phyloP scores from a whole-genome alignment of 2,797 vertebrate species.

The Enteromius viviparus region DNA sequence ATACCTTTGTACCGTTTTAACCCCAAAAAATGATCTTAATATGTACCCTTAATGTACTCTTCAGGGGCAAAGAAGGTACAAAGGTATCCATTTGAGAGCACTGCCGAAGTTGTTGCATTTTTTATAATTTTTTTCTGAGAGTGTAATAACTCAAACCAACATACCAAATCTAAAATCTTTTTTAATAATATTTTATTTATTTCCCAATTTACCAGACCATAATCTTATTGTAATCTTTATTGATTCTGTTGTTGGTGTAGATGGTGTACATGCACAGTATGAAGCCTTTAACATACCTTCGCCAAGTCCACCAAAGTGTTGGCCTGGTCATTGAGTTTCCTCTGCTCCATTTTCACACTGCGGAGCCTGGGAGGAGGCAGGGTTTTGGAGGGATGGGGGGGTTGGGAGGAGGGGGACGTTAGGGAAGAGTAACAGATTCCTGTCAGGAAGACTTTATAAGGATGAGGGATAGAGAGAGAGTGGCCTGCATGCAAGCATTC shows the following conservation, averaged over 20 bases:
- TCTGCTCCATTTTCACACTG: conserved; percentile 95
- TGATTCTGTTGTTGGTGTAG: background rate
- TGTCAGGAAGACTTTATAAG: conserved; percentile 64
- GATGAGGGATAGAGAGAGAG: conserved; percentile 60
- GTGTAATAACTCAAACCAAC: background rate
- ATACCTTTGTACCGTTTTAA: background rate
- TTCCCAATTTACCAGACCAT: background rate
- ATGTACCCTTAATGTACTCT: background rate
- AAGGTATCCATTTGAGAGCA: background rate
- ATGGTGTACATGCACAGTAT: background rate
- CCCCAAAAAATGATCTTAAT: background rate
- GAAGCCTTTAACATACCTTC: conserved; percentile 81
- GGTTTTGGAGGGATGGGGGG: conserved; percentile 65
- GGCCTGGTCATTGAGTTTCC: conserved; percentile 93
- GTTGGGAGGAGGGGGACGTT: conserved; percentile 51
- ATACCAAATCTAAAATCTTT: background rate
- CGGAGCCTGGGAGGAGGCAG: conserved; percentile 78
- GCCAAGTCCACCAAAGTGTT: conserved; percentile 92
- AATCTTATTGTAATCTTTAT: background rate
- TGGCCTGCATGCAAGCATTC: conserved; percentile 78
- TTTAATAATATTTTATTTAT: background rate
- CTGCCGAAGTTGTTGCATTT: background rate
- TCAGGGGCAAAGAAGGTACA: background rate
- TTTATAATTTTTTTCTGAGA: background rate
- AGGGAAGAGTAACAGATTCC: conserved; percentile 66